Evolutionary conservation across 2,113 vertebrate species (phyloP).

Genomic region (Pampusana beccarii): DNA sequence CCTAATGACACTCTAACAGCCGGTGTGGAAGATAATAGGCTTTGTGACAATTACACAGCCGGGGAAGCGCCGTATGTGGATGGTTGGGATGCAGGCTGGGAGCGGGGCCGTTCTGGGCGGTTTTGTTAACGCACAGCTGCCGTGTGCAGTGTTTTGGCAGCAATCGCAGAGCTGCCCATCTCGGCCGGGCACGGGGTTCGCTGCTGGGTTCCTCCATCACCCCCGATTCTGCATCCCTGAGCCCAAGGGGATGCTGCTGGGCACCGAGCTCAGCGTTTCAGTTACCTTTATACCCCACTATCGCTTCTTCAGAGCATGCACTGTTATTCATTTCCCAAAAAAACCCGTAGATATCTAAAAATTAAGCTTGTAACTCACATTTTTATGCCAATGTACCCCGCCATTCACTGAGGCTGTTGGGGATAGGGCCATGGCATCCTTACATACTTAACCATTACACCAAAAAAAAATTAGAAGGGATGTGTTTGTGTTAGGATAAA

Average conservation of each 20-base stretch:
- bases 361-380: not conserved
- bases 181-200: not conserved
- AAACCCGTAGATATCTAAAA: not conserved
- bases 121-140: conserved; percentile 40
- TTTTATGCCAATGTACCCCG: not conserved
- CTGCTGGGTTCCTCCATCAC: not conserved
- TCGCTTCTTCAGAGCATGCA: not conserved
- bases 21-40: conserved; percentile 35
- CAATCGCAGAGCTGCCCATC: not conserved
- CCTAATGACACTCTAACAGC: conserved; percentile 42
- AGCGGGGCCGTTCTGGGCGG: not conserved
- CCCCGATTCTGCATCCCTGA: not conserved
- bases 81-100: not conserved
- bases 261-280: too few relatives aligned
- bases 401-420: not conserved
- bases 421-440: not conserved
- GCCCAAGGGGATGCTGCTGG: too few relatives aligned
- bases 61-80: not conserved
- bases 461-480: not conserved
- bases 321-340: not conserved
- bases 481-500: not conserved
- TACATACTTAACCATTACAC: not conserved
- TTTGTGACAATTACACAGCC: conserved; percentile 15
- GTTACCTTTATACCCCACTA: rapidly evolving
- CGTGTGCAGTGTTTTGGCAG: conserved; percentile 41